Conservation (phyloP, 2,113 vertebrate genomes). For the Actinemys pallida region DNA sequence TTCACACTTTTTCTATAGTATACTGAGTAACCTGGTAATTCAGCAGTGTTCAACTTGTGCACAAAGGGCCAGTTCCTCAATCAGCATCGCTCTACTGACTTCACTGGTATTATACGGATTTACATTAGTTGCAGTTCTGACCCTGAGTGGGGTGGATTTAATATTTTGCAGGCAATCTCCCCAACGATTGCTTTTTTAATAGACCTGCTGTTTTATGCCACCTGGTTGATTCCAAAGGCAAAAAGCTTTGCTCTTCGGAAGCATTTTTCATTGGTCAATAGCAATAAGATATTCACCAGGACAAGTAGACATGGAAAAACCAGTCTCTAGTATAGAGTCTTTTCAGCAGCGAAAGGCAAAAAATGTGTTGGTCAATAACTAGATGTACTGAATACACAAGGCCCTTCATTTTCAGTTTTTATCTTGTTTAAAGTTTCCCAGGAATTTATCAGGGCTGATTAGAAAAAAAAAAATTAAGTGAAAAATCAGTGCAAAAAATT, state of each 20-base stretch:
- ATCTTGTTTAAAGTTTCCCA: too few relatives aligned
- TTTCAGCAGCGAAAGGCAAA: background rate
- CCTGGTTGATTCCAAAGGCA: background rate
- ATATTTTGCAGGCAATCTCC: background rate
- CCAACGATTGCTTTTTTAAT: background rate
- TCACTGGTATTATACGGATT: background rate
- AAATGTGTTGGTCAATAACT: background rate
- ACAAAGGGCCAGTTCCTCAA: background rate
- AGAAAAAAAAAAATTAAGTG: too few relatives aligned
- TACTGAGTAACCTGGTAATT: rapidly evolving
- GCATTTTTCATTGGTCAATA: background rate
- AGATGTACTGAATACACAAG: background rate
- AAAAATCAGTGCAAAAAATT: too few relatives aligned
- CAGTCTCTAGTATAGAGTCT: background rate
- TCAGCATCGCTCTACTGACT: background rate
- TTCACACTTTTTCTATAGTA: background rate
- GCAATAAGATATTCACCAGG: slow-evolving; percentile 11
- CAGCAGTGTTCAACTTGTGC: too few relatives aligned
- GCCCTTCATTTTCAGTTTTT: too few relatives aligned
- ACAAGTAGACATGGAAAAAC: background rate
- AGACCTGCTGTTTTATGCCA: slow-evolving; percentile 4
- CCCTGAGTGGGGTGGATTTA: background rate
- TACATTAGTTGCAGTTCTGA: background rate
- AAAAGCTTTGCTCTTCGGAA: background rate
- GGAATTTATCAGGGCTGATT: too few relatives aligned